A percentile compares a stretch with the other conserved stretches of the same genome.
Conservation (phyloP, 2,888 invertebrate species). For the Byasa hedistus region DNA sequence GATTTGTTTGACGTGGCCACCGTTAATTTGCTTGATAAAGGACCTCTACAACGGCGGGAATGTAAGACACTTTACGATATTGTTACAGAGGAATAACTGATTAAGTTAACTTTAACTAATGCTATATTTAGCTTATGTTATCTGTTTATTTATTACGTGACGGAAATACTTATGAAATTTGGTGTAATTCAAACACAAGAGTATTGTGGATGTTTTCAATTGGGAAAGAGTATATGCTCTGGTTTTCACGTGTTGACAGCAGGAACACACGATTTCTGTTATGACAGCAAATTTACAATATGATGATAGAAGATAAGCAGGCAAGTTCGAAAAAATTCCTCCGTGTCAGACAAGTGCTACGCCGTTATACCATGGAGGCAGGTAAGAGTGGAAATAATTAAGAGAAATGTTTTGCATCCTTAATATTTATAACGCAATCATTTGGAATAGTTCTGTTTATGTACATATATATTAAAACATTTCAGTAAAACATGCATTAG, state of each 20-base stretch:
- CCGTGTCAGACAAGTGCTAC: too few species aligned
- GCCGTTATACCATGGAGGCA: too few species aligned
- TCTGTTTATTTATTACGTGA: not conserved
- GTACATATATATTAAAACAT: constrained; percentile 10
- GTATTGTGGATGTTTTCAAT: too few species aligned
- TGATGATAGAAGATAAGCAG: too few species aligned
- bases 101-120: not conserved
- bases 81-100: not conserved
- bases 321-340: too few species aligned
- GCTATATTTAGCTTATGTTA: not conserved
- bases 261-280: too few species aligned
- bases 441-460: constrained; percentile 1
- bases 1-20: constrained; percentile 59
- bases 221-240: too few species aligned
- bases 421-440: not conserved
- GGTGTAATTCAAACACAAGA: not conserved
- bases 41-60: constrained; percentile 19
- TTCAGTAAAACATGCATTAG: constrained; percentile 23
- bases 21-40: constrained; percentile 46
- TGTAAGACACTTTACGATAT: constrained; percentile 14
- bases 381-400: too few species aligned
- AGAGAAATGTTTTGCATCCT: not conserved
- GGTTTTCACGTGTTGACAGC: too few species aligned
- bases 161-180: not conserved
- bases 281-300: too few species aligned